phyloP scores from a whole-genome alignment of 1,140 invertebrate genomes.

The Musca vetustissima region DNA sequence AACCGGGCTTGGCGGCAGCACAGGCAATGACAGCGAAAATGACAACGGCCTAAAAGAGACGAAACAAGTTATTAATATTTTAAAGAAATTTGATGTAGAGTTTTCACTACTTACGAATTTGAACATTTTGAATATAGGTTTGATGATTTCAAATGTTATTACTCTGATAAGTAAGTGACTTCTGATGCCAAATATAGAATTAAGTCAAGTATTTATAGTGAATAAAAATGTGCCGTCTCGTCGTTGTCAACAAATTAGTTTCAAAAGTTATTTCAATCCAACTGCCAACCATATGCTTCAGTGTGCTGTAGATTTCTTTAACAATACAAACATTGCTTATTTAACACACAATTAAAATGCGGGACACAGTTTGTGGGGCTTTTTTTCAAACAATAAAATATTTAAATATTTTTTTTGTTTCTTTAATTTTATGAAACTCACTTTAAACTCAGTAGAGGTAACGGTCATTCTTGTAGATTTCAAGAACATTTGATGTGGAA shows the following conservation, averaged over 20 bases:
- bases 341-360: slow-evolving; percentile 54
- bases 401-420: too few relatives aligned
- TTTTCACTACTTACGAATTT: slow-evolving; percentile 12
- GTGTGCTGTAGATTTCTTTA: too few relatives aligned
- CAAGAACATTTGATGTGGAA: background rate
- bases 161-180: background rate
- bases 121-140: background rate
- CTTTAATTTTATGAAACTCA: too few relatives aligned
- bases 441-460: too few relatives aligned
- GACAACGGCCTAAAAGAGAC: slow-evolving; percentile 16
- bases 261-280: background rate
- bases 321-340: slow-evolving; percentile 27
- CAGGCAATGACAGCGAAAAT: slow-evolving; percentile 31
- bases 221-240: background rate
- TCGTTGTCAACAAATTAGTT: background rate
- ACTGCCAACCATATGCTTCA: background rate
- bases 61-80: background rate
- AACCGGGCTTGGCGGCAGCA: slow-evolving; percentile 30
- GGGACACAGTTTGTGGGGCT: slow-evolving; percentile 55
- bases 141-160: background rate
- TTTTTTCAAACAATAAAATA: background rate
- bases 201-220: background rate
- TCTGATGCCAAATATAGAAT: background rate
- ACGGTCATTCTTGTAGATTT: too few relatives aligned
- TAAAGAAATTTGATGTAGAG: background rate